Base-by-base conservation (phyloP, 2,888 invertebrate species). In the Silvanus unidentatus region DNA sequence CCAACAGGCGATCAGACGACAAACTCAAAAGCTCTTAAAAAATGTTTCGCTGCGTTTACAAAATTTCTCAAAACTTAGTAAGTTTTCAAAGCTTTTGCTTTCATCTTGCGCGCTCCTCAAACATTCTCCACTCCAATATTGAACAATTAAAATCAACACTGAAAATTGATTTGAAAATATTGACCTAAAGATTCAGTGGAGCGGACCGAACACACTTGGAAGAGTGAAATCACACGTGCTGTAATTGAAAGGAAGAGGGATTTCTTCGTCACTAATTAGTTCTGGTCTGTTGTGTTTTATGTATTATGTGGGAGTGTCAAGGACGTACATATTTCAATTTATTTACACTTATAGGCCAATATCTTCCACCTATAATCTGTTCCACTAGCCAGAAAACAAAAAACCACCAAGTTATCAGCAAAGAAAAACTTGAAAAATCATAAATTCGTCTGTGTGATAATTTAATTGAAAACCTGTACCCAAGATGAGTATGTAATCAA, bases 181-280 rank as follows among this genome's bases (percentile, higher is more conserved):
- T 46, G 50, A 51, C 47, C 45, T 43, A 45, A 46, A 48, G 48
- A 40, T 48, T 53, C 49, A 52, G 41, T 46, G 40, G 48, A 52
- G 49, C 51, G 48, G 46, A 40, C 36, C 3, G 22, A 39, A 40
- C 34, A 8, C 4, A 27, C 29, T 41, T 27, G 37, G 28, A 32
- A 35, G 52, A 52, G 52, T 50, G 52, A 54, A 54, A 52, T 44
- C 44, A 38, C 39, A 43, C 40, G 35, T 42, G 46, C 39, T 39
- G 32, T n/a, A 29, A 36, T 39, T n/a, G 35, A 44, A 44, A 40
- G 44, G 44, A 44, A 43, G 40, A 44, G 44, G 44, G 44, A 44
- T 35, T 43, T 44, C 43, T 28, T 28, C 41, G 37, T 41, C 41
- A 38, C 45, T 37, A 45, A 45, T 45, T 45, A 45, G 45, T 45